Conservation (phyloP, 2,113 vertebrate species). For the Gracilinanus agilis region DNA sequence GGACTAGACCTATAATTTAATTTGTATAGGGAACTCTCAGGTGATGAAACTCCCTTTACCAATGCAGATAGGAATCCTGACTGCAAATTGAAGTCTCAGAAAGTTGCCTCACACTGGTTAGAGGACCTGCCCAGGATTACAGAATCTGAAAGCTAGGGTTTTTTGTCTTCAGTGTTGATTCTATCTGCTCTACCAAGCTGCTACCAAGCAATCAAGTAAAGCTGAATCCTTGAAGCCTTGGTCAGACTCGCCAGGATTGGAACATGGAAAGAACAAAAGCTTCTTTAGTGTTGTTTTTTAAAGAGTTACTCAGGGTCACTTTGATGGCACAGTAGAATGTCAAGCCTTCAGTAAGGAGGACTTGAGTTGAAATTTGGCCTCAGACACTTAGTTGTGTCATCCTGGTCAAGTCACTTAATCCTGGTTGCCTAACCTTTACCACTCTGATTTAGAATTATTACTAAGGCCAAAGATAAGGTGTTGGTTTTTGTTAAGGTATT, state of each 20-base stretch:
- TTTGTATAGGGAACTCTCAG: not conserved
- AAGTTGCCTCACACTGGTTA: not conserved
- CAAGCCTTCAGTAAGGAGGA: too few species aligned
- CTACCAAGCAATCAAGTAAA: not conserved
- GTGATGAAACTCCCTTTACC: not conserved
- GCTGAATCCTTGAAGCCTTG: not conserved
- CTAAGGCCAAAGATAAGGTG: too few species aligned
- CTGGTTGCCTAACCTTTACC: too few species aligned
- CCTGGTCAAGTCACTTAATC: too few species aligned
- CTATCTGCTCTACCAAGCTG: not conserved
- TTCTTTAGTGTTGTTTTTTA: not conserved
- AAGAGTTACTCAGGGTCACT: not conserved
- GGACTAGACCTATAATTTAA: not conserved
- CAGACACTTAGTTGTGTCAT: too few species aligned
- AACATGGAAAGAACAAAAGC: not conserved
- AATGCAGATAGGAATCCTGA: not conserved
- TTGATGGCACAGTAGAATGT: too few species aligned
- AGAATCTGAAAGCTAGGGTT: not conserved
- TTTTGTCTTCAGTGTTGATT: not conserved
- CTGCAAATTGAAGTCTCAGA: conserved; percentile 33
- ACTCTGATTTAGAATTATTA: too few species aligned
- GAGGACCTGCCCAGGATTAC: not conserved
- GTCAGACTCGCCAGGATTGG: not conserved
- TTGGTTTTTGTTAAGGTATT: not conserved
- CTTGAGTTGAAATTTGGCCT: too few species aligned